Evolutionary conservation across 2,797 vertebrate genomes (phyloP).

Genomic region (Brotula barbata): DNA sequence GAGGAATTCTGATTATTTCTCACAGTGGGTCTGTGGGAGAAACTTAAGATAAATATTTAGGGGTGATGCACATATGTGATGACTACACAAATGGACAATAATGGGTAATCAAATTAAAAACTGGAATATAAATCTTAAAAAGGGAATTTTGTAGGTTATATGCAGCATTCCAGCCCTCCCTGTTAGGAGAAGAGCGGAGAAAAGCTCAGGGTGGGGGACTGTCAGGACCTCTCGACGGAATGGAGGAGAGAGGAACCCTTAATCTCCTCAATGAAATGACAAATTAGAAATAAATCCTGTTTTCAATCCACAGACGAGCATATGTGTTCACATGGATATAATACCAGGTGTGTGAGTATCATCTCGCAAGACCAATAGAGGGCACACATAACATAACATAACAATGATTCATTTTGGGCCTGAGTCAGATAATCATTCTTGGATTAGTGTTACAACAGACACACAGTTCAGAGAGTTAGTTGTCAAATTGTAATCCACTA

Average conservation of each 20-base stretch:
- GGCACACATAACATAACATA: not conserved
- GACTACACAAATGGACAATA: not conserved
- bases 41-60: conserved; percentile 23
- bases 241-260: not conserved
- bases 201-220: too few species aligned
- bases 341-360: not conserved
- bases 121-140: too few species aligned
- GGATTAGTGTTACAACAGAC: not conserved
- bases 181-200: too few species aligned
- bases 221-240: not conserved
- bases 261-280: not conserved
- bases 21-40: conserved; percentile 44
- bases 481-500: not conserved
- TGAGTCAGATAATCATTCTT: not conserved
- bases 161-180: too few species aligned
- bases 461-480: not conserved
- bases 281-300: not conserved
- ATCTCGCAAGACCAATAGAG: not conserved
- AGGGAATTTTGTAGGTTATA: too few species aligned
- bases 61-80: not conserved
- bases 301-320: not conserved
- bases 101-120: too few species aligned
- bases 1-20: conserved; percentile 75
- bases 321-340: not conserved
- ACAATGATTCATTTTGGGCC: not conserved